These are phyloP conservation scores for Uromys caudimaculatus DNA, from an alignment of 2,797 vertebrate genomes.

Conservation along the genomic window DNA sequence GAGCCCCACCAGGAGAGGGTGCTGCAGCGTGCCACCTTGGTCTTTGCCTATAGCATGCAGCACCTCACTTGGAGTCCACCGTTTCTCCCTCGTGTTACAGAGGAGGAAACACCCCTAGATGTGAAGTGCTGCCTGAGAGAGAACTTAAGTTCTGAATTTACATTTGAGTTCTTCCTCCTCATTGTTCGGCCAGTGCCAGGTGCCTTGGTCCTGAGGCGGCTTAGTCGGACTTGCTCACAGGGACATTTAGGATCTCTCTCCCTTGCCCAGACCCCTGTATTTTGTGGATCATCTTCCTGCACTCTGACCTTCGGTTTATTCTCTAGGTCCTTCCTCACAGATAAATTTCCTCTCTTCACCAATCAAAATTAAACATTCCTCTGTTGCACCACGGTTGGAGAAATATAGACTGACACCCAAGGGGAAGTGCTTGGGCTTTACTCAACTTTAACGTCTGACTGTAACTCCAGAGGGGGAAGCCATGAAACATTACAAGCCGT, in stretches of 20 bases:
- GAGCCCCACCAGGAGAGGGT: not conserved
- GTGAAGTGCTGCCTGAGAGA: not conserved
- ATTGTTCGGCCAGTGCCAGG: accelerated
- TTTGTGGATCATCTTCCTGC: not conserved
- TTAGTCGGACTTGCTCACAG: not conserved
- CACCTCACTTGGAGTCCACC: not conserved
- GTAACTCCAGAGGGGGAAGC: not conserved
- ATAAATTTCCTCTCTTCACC: not conserved
- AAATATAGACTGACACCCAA: not conserved
- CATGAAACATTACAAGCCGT: not conserved
- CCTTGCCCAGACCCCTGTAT: not conserved
- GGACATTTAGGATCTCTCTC: not conserved
- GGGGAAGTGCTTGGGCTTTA: not conserved
- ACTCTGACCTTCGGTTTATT: not conserved
- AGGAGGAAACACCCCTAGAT: not conserved
- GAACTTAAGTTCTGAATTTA: not conserved
- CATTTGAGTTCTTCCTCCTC: accelerated
- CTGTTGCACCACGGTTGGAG: not conserved
- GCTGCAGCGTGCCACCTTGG: accelerated
- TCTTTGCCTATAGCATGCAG: not conserved
- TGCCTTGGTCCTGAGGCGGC: no score
- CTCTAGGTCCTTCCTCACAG: not conserved
- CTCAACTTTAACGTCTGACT: slow-evolving; percentile 4
- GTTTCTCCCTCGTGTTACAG: not conserved
- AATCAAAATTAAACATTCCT: not conserved